Base-by-base conservation (phyloP, 1,140 invertebrate genomes). In the Episyrphus balteatus region DNA sequence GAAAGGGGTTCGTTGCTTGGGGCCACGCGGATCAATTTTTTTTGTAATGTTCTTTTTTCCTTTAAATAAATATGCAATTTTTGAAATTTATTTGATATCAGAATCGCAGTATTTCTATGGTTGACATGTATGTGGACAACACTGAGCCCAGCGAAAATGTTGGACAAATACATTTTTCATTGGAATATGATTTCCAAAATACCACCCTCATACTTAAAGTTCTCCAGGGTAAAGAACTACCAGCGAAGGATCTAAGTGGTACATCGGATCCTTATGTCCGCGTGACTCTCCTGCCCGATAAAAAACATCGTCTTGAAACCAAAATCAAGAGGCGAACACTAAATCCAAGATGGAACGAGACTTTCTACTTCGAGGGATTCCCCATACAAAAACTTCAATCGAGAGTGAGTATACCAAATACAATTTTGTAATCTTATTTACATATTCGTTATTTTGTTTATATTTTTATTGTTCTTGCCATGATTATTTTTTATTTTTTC, bases 311-410 rank as follows among this genome's bases (percentile, higher is more conserved):
- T n/a, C 75, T 97, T 45, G 88, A 95, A 70, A 98, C 93, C 1
- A 97, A 97, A 76, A 93, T 97, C 57, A 96, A 96, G 70, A 77
- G 92, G 55, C 78, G 91, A 55, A 97, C 92, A 13, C 73, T 98
- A 13, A 96, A 97, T 73, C 94, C 94, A 1, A 75, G 90, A 53
- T 98, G 94, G 92, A 95, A 98, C 70, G 93, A 98, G 72, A 96
- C 92, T 18, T 92, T 98, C 68, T 92, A 95, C 58, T 98, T 98
- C 72, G 92, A 96, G 79, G 94, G 89, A 54, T 93, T 92, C 62
- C 87, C 90, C 1, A 88, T 93, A 58, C 88, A 92, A 68, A 92
- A 93, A 69, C 73, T 94, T 46, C 89, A 93, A 68, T 90, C 86
- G 55, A 79, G 90, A 63, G 89, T 77, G 53, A 57, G 57, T 55